Percentiles rank a stretch among this genome's conserved stretches.
These are phyloP conservation scores for Lamproptera curius DNA, from an alignment of 2,888 invertebrate genomes.

Conservation along the genomic window DNA sequence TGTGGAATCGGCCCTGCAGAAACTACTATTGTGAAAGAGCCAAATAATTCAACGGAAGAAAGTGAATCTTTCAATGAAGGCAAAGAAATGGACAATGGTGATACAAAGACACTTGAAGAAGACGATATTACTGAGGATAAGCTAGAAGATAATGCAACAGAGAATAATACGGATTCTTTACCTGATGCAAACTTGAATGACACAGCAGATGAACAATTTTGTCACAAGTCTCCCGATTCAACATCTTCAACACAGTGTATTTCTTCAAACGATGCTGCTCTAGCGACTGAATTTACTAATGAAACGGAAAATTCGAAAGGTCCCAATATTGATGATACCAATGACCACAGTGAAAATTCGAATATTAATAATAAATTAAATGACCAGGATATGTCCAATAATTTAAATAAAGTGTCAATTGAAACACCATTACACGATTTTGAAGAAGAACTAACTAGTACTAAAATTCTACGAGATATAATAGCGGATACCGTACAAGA, in stretches of 20 bases:
- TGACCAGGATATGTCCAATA: neutral
- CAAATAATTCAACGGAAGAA: neutral
- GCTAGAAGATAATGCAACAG: neutral
- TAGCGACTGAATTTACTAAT: no score
- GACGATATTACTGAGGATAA: neutral
- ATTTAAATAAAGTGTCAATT: neutral
- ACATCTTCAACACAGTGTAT: neutral
- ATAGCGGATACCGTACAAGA: neutral
- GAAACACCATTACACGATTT: slow-evolving; percentile 8
- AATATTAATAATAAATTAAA: neutral
- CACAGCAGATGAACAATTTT: neutral
- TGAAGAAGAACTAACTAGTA: slow-evolving; percentile 15
- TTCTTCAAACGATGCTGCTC: neutral
- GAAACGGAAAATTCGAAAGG: no score
- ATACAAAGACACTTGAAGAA: no score
- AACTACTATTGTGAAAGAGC: slow-evolving; percentile 13
- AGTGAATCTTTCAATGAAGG: neutral
- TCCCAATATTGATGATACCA: neutral
- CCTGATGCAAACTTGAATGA: neutral
- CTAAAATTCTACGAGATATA: slow-evolving; percentile 5
- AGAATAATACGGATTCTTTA: neutral
- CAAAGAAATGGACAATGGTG: no score
- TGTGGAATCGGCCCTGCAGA: slow-evolving; percentile 22
- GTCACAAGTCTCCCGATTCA: neutral
- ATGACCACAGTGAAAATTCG: neutral